Base-by-base conservation (phyloP, 2,888 invertebrate species). In the Thera britannica region DNA sequence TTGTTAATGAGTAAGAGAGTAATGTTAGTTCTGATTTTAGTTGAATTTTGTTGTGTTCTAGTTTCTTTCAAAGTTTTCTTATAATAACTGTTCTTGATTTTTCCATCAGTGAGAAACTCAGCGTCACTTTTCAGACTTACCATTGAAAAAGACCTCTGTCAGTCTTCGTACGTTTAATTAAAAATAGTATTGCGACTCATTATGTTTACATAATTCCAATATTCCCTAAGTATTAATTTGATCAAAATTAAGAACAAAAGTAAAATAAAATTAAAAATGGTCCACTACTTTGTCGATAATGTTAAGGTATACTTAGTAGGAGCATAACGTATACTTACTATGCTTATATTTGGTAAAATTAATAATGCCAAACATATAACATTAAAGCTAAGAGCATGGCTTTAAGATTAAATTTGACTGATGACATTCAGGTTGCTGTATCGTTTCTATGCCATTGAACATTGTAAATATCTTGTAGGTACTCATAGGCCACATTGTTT, bases 221-320 rank as follows among this genome's bases (percentile, higher is more conserved):
- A 73, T 78, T 81, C 79, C 81, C 80, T 79, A 80, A 81, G 73
- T 66, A 70, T 66, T 56, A n/a, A 65, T 85, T 85, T 79, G 81
- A 89, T 89, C 88, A 90, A 89, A 89, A 85, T 86, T 87, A 86
- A 87, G 85, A 90, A 89, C 87, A 87, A 90, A 86, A 83, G 79
- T 62, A 48, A 58, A 60, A 52, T 80, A 75, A 79, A 78, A 78
- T 79, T 80, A 83, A 84, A 87, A 88, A 91, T 87, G 93, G 92
- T 93, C 93, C 92, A 92, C 90, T 92, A 90, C 78, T 87, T 83
- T 86, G 90, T 87, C 84, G 85, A 85, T 89, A 89, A 87, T 83
- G 62, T 83, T 90, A 90, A 89, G 88, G 76, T 86, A 81, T 81
- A 75, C 77, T 77, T 78, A 76, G 79, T 83, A 83, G 83, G 81